Evolutionary conservation across 2,113 vertebrate species (phyloP).

Genomic region (Thymallus thymallus): DNA sequence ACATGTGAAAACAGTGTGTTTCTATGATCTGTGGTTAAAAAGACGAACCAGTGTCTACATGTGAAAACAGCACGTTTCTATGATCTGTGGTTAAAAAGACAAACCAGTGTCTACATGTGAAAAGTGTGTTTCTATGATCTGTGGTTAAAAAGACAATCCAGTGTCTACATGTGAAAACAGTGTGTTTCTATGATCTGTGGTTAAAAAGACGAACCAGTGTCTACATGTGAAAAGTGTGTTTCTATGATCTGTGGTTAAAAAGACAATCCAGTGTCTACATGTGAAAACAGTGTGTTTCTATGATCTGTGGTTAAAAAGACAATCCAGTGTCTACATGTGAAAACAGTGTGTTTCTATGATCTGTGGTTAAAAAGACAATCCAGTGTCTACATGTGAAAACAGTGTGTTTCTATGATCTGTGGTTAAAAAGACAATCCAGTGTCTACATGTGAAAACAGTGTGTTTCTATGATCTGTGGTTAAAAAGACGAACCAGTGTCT

Average conservation of each 20-base stretch:
- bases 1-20: background rate
- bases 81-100: too few relatives aligned
- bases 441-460: background rate
- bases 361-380: too few relatives aligned
- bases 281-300: too few relatives aligned
- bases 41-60: background rate
- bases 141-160: background rate
- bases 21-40: too few relatives aligned
- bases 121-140: too few relatives aligned
- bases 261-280: background rate
- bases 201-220: background rate
- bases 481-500: background rate
- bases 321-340: background rate
- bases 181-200: too few relatives aligned
- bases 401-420: too few relatives aligned
- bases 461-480: too few relatives aligned
- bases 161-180: background rate
- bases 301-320: too few relatives aligned
- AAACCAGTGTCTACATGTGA: background rate
- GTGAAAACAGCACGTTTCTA: too few relatives aligned
- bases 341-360: too few relatives aligned
- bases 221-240: background rate
- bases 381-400: background rate
- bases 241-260: too few relatives aligned
- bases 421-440: background rate